Conservation (phyloP, 2,888 invertebrate species). For the Oithona nana region DNA sequence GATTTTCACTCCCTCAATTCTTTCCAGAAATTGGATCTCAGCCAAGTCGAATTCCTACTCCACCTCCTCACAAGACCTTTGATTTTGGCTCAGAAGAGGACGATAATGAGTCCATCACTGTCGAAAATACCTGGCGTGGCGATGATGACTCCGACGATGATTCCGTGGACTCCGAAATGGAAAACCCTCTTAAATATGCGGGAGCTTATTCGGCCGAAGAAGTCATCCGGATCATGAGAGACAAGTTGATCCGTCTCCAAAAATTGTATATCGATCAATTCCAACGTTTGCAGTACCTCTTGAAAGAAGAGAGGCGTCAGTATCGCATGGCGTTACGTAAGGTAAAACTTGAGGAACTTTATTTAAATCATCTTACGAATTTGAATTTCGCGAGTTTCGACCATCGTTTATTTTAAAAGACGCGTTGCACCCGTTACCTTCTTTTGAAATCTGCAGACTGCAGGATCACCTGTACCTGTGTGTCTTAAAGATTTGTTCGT, state of each 20-base stretch:
- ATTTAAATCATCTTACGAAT: no score
- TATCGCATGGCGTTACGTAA: slow-evolving; percentile 37
- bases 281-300: slow-evolving; percentile 45
- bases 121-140: slow-evolving; percentile 41
- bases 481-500: no score
- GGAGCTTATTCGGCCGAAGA: slow-evolving; percentile 77
- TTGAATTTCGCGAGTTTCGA: no score
- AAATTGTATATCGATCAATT: slow-evolving; percentile 64
- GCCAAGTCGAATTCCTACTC: neutral
- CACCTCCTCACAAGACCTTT: neutral
- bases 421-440: no score
- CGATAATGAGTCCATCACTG: slow-evolving; percentile 43
- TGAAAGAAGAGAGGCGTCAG: slow-evolving; percentile 49
- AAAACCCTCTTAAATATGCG: slow-evolving; percentile 57
- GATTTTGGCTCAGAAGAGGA: slow-evolving; percentile 38
- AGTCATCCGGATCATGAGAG: slow-evolving; percentile 52
- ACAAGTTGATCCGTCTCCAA: slow-evolving; percentile 54
- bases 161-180: slow-evolving; percentile 52
- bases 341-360: neutral
- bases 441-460: no score
- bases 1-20: no score
- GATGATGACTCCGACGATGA: slow-evolving; percentile 52
- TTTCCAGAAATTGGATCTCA: neutral
- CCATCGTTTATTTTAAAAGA: no score
- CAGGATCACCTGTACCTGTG: no score